These are phyloP conservation scores for Idris sp. DNA, from an alignment of 1,140 invertebrate genomes.

Conservation along the genomic window DNA sequence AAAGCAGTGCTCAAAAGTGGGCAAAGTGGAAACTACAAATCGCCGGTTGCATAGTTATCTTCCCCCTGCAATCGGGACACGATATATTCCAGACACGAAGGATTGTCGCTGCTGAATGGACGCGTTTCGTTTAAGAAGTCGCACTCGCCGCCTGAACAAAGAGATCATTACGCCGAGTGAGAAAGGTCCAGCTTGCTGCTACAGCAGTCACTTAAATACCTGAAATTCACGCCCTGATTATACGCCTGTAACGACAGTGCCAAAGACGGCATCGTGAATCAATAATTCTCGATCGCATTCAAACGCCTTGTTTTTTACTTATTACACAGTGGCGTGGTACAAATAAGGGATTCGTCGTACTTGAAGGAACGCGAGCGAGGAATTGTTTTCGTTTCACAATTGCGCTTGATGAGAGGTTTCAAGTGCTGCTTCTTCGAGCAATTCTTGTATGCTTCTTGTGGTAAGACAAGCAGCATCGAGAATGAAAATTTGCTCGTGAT, in stretches of 20 bases:
- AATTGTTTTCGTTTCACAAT: conserved; percentile 51
- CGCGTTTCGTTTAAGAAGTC: conserved; percentile 64
- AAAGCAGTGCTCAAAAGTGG: no score
- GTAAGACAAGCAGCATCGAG: no score
- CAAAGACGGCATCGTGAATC: conserved; percentile 52
- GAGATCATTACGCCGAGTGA: conserved; percentile 73
- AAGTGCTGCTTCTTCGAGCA: background rate
- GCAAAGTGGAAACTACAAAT: conserved; percentile 48
- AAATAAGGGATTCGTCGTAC: conserved; percentile 52
- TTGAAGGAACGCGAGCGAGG: conserved; percentile 30
- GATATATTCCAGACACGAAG: conserved; percentile 69
- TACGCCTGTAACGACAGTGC: conserved; percentile 57
- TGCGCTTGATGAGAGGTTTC: conserved; percentile 41
- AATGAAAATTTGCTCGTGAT: no score
- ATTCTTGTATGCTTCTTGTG: background rate
- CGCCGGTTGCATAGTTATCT: conserved; percentile 70
- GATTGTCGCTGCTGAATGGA: conserved; percentile 38
- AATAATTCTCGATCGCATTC: conserved; percentile 56
- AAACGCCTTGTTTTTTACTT: conserved; percentile 42
- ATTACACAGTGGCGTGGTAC: conserved; percentile 30
- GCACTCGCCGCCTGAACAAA: conserved; percentile 70
- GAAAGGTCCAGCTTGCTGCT: conserved; percentile 63
- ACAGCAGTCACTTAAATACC: conserved; percentile 72
- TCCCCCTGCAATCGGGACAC: conserved; percentile 70
- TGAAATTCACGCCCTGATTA: conserved; percentile 75